Base-by-base conservation (phyloP, 1,140 invertebrate species). In the Musca domestica region DNA sequence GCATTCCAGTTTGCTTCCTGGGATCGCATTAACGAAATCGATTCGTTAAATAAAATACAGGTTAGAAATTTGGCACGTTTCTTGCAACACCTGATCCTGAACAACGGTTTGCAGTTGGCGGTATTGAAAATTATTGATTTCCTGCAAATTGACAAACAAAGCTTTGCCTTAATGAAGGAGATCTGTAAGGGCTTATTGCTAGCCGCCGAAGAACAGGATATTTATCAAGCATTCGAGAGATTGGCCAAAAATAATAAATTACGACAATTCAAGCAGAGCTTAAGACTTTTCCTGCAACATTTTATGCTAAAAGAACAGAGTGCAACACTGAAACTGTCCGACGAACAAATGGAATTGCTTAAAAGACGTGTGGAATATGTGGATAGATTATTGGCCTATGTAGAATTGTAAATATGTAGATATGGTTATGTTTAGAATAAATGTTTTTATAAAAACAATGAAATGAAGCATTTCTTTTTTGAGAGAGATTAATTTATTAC, bases 21-120 rank as follows among this genome's bases (percentile, higher is more conserved):
- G 96, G 96, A 98, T 83, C 92, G 92, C 78, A 88, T 98, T 17
- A 95, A 96, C 78, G 89, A 92, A 51, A 78, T 98, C 17, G 83
- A 88, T 12, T 84, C 83, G 23, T 84, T 91, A 22, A 85, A 86
- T 0, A 84, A 86, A 51, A 81, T 84, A 14, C 88, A 91, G 76
- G 79, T 92, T 30, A 84, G 85, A 1, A 95, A 96, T 82, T 82
- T 98, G 64, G 91, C 92, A 1, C 87, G 90, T 75, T 88, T 97
- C 49, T 80, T 96, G 2, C 88, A 88, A 25, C 88, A 94, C 81
- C 83, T 98, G n/a, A 89, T 98, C 46, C 83, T 91, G 23, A 88
- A 91, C 67, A 89, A 92, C 71, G 89, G 89, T 7, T 76, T 97
- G 27, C 87, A 92, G 4, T 81, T 98, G 10, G 92, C 94, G 7